These are phyloP conservation scores for Gymnogyps californianus DNA, from an alignment of 2,113 vertebrate species.

Conservation along the genomic window DNA sequence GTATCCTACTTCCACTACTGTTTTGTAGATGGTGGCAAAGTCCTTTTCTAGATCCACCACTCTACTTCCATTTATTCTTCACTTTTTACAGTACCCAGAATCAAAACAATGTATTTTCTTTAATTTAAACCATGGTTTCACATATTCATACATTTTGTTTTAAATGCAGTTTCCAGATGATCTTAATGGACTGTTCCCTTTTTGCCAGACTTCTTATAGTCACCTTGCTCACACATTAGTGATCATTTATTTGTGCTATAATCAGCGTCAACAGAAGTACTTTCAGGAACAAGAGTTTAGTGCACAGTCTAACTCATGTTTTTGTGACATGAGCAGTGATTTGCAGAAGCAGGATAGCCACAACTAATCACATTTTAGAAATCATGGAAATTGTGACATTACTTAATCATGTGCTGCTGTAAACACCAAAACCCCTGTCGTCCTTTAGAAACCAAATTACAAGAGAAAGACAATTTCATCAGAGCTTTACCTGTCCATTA, in stretches of 20 bases:
- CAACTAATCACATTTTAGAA: neutral
- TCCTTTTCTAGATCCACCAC: neutral
- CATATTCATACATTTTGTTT: neutral
- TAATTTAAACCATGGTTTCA: neutral
- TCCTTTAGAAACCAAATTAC: neutral
- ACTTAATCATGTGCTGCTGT: neutral
- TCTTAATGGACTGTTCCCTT: neutral
- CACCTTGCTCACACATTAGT: neutral
- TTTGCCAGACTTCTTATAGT: neutral
- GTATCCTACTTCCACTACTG: neutral
- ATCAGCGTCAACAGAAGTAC: neutral
- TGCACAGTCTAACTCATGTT: neutral
- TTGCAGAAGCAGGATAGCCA: neutral
- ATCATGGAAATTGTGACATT: neutral
- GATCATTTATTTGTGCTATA: neutral
- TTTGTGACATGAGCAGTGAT: neutral
- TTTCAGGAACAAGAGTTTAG: neutral
- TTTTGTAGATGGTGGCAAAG: neutral
- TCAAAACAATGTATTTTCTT: neutral
- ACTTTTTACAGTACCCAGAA: neutral
- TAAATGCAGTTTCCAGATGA: neutral
- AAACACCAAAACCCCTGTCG: neutral
- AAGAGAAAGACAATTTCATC: neutral
- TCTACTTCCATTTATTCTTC: neutral
- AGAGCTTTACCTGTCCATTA: slow-evolving; percentile 43